Evolutionary conservation across 2,888 invertebrate genomes (phyloP).

Genomic region (Germaria angustata): DNA sequence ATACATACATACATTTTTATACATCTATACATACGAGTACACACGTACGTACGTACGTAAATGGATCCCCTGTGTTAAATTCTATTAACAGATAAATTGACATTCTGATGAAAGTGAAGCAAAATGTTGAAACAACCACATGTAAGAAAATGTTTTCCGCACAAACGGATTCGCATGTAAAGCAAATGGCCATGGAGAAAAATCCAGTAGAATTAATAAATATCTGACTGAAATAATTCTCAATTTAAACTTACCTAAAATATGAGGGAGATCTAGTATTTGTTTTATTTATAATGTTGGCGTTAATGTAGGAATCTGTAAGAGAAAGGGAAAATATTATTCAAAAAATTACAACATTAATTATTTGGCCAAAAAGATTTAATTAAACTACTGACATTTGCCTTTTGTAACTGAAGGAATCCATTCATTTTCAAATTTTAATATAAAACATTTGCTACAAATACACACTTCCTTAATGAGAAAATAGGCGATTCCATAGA

Average conservation of each 20-base stretch:
- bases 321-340: background rate
- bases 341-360: background rate
- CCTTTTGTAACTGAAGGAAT: background rate
- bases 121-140: background rate
- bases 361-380: conserved; percentile 27
- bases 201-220: background rate
- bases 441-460: background rate
- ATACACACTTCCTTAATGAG: background rate
- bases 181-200: background rate
- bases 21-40: background rate
- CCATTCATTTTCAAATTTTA: conserved; percentile 10
- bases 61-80: background rate
- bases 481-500: background rate
- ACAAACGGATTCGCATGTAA: background rate
- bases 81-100: conserved; percentile 50
- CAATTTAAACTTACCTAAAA: conserved; percentile 9
- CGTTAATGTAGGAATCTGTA: conserved; percentile 42
- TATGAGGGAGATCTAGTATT: background rate
- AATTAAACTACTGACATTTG: conserved; percentile 16
- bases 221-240: background rate
- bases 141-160: conserved; percentile 20
- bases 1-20: background rate
- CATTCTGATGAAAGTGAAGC: conserved; percentile 48
- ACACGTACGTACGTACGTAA: background rate
- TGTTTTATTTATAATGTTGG: background rate